These are phyloP conservation scores for Hypothenemus hampei DNA, from an alignment of 1,140 invertebrate genomes.

Conservation along the genomic window DNA sequence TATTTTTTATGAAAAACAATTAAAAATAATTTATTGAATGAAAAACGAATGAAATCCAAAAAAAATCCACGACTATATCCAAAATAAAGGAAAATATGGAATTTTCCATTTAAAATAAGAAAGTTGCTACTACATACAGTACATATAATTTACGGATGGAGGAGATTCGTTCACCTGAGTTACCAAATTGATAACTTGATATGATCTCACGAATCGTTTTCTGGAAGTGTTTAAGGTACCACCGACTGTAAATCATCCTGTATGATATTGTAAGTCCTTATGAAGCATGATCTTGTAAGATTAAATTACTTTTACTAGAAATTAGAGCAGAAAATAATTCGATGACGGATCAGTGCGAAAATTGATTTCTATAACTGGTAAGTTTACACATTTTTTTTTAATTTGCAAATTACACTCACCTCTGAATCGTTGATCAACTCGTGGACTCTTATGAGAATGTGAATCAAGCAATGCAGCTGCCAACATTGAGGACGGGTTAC, in stretches of 20 bases:
- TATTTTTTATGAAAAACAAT: too few relatives aligned
- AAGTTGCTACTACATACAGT: too few relatives aligned
- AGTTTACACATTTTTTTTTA: neutral
- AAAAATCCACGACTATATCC: too few relatives aligned
- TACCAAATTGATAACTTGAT: too few relatives aligned
- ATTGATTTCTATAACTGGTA: neutral
- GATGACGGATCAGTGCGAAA: neutral
- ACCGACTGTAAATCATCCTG: neutral
- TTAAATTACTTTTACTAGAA: neutral
- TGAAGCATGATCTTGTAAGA: neutral
- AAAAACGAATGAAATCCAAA: too few relatives aligned
- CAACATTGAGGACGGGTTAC: constrained; percentile 44
- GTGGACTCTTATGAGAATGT: constrained; percentile 39
- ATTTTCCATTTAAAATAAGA: too few relatives aligned
- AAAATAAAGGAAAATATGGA: too few relatives aligned
- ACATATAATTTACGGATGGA: too few relatives aligned
- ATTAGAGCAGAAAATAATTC: neutral
- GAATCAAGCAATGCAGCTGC: constrained; percentile 53
- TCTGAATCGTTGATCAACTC: constrained; percentile 40
- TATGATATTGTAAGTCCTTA: neutral
- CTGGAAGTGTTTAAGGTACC: neutral
- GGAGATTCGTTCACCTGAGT: too few relatives aligned
- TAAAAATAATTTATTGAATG: too few relatives aligned
- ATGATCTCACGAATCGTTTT: too few relatives aligned
- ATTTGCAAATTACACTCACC: constrained; percentile 24